These are phyloP conservation scores for Pelodiscus sinensis DNA, from an alignment of 2,113 vertebrate species.

Conservation along the genomic window DNA sequence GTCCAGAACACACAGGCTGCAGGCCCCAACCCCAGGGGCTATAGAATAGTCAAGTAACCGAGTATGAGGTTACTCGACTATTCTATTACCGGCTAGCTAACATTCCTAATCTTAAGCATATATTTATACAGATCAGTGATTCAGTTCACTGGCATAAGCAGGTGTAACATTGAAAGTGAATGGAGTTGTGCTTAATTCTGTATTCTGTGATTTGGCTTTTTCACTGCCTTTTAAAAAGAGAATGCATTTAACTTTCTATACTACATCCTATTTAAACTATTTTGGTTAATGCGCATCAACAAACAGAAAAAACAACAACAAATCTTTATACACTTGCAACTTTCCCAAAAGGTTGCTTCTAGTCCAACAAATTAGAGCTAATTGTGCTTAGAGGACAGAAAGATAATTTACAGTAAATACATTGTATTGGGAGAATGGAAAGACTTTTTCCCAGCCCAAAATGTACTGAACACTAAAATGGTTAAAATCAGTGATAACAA, in stretches of 20 bases:
- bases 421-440: not conserved
- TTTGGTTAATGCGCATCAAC: not conserved
- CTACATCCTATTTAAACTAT: not conserved
- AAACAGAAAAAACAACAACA: not conserved
- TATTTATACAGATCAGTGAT: constrained; percentile 33
- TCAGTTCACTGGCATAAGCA: constrained; percentile 24
- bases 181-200: not conserved
- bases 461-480: rapidly evolving
- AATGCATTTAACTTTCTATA: not conserved
- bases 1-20: no score
- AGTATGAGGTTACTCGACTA: no score
- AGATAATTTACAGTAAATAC: rapidly evolving
- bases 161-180: constrained; percentile 26
- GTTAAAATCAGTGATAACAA: not conserved
- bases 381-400: constrained; percentile 1
- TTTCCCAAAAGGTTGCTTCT: not conserved
- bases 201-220: not conserved
- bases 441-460: not conserved
- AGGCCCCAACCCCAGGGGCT: no score
- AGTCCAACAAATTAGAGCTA: constrained; percentile 15
- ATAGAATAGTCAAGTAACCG: no score
- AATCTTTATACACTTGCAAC: not conserved
- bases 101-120: not conserved
- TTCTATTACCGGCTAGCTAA: no score
- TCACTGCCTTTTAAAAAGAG: not conserved